phyloP scores from a whole-genome alignment of 1,140 invertebrate genomes.

The Lordiphosa clarofinis region DNA sequence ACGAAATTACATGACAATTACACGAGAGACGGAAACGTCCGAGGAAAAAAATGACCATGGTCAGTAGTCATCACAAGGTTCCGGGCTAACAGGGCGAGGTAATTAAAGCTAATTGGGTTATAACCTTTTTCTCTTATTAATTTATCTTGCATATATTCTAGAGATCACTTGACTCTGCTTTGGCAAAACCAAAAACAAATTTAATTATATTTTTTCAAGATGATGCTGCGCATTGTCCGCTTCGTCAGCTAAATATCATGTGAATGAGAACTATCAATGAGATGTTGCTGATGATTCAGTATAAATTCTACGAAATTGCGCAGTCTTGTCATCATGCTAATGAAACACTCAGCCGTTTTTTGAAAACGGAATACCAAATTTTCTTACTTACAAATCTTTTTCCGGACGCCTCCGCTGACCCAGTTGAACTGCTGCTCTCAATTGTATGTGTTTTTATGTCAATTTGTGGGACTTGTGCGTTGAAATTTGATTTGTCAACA shows the following conservation, averaged over 20 bases:
- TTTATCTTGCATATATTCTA: conserved; percentile 38
- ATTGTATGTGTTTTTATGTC: conserved; percentile 24
- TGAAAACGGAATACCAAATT: neutral
- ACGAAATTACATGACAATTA: conserved; percentile 32
- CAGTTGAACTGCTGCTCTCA: conserved; percentile 54
- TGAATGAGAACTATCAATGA: neutral
- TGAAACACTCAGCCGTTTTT: conserved; percentile 20
- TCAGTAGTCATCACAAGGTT: conserved; percentile 4
- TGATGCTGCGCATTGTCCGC: conserved; percentile 40
- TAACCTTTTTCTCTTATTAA: conserved; percentile 52
- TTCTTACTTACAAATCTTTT: conserved; percentile 6
- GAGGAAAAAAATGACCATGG: conserved; percentile 11
- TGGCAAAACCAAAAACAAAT: conserved; percentile 25
- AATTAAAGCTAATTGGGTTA: conserved; percentile 75
- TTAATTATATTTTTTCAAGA: conserved; percentile 14
- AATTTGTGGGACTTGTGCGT: conserved; percentile 1
- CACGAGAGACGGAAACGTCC: conserved; percentile 24
- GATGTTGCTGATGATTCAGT: conserved; percentile 30
- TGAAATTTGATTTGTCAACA: conserved; percentile 53
- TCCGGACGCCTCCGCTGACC: conserved; percentile 47
- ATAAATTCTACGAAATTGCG: conserved; percentile 28
- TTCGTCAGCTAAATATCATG: conserved; percentile 10
- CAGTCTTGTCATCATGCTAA: conserved; percentile 43
- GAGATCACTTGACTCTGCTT: conserved; percentile 26
- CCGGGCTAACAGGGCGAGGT: conserved; percentile 3